Conservation (phyloP, 2,888 invertebrate species). For the Pteria penguin region DNA sequence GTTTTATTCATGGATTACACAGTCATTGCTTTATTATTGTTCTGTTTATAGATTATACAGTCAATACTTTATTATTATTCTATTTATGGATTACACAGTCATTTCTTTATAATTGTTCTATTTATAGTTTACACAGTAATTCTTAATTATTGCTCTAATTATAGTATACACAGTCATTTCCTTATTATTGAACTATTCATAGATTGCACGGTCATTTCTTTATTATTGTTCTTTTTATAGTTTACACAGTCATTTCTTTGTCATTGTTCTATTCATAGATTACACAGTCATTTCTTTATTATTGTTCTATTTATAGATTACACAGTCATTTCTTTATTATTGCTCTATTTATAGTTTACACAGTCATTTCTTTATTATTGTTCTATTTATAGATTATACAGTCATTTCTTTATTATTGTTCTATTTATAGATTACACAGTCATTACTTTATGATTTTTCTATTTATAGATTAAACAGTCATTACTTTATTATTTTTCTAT, state of each 20-base stretch:
- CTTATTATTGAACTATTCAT: too few relatives aligned
- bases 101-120: too few relatives aligned
- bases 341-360: neutral
- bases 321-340: neutral
- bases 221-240: too few relatives aligned
- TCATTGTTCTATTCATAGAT: too few relatives aligned
- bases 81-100: too few relatives aligned
- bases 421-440: neutral
- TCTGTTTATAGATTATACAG: constrained; percentile 47
- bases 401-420: neutral
- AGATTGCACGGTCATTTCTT: too few relatives aligned
- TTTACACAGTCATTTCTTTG: too few relatives aligned
- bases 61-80: too few relatives aligned
- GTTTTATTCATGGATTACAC: neutral
- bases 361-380: neutral
- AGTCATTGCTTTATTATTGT: neutral
- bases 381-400: neutral
- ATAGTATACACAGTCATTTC: too few relatives aligned
- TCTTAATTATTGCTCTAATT: too few relatives aligned
- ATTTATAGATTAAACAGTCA: neutral
- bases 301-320: neutral
- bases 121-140: too few relatives aligned
- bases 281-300: neutral
- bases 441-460: neutral
- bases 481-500: neutral